phyloP scores from a whole-genome alignment of 1,140 invertebrate genomes.

The Physella acuta region DNA sequence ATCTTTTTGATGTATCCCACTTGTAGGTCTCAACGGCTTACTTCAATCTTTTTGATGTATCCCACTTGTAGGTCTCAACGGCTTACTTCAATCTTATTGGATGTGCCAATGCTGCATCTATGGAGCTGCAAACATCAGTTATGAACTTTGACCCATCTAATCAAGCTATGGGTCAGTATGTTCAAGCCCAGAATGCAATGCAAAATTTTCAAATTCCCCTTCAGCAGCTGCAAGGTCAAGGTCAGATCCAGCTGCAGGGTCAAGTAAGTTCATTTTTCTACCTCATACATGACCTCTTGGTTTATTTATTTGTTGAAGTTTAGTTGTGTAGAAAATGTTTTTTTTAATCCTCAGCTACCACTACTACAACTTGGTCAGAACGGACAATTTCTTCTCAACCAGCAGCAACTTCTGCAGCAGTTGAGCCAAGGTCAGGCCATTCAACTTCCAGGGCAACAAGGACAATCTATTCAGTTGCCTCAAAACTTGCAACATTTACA shows the following conservation, averaged over 20 bases:
- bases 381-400: conserved; percentile 22
- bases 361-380: conserved; percentile 17
- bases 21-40: too few species aligned
- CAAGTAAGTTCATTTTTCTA: conserved; percentile 18
- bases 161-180: conserved; percentile 20
- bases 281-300: too few species aligned
- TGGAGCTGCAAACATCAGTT: conserved; percentile 18
- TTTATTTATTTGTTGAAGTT: too few species aligned
- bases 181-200: conserved; percentile 21
- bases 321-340: background rate
- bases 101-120: conserved; percentile 9
- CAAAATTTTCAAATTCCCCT: conserved; percentile 22
- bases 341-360: conserved; percentile 13
- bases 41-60: too few species aligned
- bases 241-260: conserved; percentile 23
- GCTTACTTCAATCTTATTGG: too few species aligned
- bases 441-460: conserved; percentile 8
- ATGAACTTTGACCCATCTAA: conserved; percentile 24
- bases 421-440: conserved; percentile 20
- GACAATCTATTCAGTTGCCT: conserved; percentile 19
- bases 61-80: too few species aligned
- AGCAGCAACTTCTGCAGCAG: conserved; percentile 21
- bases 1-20: too few species aligned
- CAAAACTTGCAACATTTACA: conserved; percentile 9
- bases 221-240: conserved; percentile 23